A percentile compares a stretch with the other conserved stretches of the same genome.
Evolutionary conservation across 2,113 vertebrate species (phyloP).

Genomic region (Paralichthys olivaceus): DNA sequence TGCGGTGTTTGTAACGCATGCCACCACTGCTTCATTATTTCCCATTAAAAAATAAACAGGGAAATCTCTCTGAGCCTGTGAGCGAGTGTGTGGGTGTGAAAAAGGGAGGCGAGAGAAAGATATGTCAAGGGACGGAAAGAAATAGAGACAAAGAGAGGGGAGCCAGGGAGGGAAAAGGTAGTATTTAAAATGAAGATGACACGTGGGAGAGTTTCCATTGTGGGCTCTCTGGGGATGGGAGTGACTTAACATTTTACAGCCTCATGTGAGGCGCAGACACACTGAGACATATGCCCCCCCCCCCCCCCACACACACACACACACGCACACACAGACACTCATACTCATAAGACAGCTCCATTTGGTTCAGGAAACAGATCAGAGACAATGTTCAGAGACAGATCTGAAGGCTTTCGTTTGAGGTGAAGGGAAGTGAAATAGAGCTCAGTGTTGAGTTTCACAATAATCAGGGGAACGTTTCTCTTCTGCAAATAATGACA

Average conservation of each 20-base stretch:
- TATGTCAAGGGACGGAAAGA: slow-evolving; percentile 15
- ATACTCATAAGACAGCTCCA: slow-evolving; percentile 27
- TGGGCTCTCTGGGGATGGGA: slow-evolving; percentile 55
- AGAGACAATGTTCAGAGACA: no score
- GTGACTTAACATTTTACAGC: slow-evolving; percentile 65
- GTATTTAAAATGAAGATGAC: slow-evolving; percentile 70
- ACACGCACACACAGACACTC: slow-evolving; percentile 11
- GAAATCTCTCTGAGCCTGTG: slow-evolving; percentile 42
- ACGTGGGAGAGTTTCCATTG: slow-evolving; percentile 64
- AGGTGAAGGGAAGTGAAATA: slow-evolving; percentile 44
- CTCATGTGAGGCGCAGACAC: slow-evolving; percentile 39
- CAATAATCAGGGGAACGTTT: slow-evolving; percentile 53
- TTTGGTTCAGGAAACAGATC: slow-evolving; percentile 43
- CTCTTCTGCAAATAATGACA: slow-evolving; percentile 39
- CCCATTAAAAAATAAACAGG: slow-evolving; percentile 56
- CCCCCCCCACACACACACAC: slow-evolving; percentile 21
- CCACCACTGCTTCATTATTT: slow-evolving; percentile 22
- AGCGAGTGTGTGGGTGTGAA: slow-evolving; percentile 53
- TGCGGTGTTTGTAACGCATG: neutral
- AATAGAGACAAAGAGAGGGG: slow-evolving; percentile 54
- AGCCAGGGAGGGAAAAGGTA: slow-evolving; percentile 54
- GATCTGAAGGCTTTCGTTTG: slow-evolving; percentile 50
- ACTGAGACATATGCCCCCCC: slow-evolving; percentile 8
- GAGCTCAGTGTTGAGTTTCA: slow-evolving; percentile 53
- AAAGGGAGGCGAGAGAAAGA: slow-evolving; percentile 11